phyloP scores from a whole-genome alignment of 1,140 invertebrate species.

The Lerema accius region DNA sequence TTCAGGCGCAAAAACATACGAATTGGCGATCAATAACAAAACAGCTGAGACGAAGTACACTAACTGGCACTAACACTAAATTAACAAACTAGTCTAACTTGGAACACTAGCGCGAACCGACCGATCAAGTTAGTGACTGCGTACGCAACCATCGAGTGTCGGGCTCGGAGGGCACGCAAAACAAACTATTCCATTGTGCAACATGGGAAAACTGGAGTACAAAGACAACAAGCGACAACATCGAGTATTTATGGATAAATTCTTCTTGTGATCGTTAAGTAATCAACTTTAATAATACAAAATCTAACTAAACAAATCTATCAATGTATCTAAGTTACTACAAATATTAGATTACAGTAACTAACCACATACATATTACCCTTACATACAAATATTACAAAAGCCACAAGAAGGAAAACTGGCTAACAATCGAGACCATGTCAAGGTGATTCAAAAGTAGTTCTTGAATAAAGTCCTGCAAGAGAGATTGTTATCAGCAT shows the following conservation, averaged over 20 bases:
- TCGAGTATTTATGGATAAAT: conserved; percentile 50
- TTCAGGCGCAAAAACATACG: background rate
- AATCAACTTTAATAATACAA: background rate
- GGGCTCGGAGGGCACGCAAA: conserved; percentile 54
- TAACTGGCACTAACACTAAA: conserved; percentile 8
- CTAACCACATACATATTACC: background rate
- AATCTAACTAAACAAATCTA: background rate
- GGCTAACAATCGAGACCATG: background rate
- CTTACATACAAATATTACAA: no score
- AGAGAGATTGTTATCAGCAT: conserved; percentile 8
- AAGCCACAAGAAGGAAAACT: conserved; percentile 6
- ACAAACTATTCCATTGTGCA: conserved; percentile 71
- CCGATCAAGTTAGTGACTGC: conserved; percentile 61
- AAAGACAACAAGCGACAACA: conserved; percentile 53
- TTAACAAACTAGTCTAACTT: conserved; percentile 23
- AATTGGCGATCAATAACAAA: background rate
- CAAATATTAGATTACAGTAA: background rate
- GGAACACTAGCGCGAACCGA: conserved; percentile 57
- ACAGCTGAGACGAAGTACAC: conserved; percentile 3
- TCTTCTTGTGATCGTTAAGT: conserved; percentile 16
- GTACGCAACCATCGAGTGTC: conserved; percentile 48
- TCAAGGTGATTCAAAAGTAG: conserved; percentile 29
- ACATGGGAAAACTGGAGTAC: conserved; percentile 74
- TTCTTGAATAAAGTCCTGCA: conserved; percentile 10
- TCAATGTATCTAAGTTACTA: background rate